Base-by-base conservation (phyloP, 2,113 vertebrate species). In the Tetraodon nigroviridis region DNA sequence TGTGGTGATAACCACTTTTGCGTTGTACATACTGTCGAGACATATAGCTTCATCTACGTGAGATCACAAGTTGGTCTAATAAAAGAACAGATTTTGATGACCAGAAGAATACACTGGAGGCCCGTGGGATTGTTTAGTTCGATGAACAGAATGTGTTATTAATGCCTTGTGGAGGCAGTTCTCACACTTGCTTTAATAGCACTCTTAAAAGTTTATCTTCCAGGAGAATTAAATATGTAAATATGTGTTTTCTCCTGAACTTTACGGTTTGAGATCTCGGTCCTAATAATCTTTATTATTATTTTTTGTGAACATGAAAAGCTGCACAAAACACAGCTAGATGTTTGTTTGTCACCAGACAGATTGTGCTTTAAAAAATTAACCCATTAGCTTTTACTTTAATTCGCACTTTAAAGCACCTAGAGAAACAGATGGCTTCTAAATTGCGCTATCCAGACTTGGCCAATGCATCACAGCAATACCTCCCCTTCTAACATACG, bases 381-480 rank as follows among this genome's bases (percentile, higher is more conserved):
- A 37, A 37, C 32, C 32, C 32, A 37, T 37, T 11, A 37, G 12
- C 32, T 37, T 37, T 37, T 12, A 37, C 32, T 37, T 37, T 37
- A 7, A 37, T 57, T 46, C 21, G 27, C 45, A 18, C 46, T 67
- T 59, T 53, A 71, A 62, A 75, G 71, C 75, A 84, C 32, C 27
- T n/a, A 55, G 41, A 82, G 73, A 79, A 71, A 86, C 87, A 91
- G 88, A 91, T 90, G 89, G 88, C 71, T 58, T 82, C 75, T 22
- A 27, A 73, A 61, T 78, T 54, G 77, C 72, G 73, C 32, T 37
- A 84, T 87, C 85, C 81, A 84, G 82, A 67, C 56, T 80, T 86
- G 87, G 84, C 77, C 7, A 11, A 46, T 55, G 64, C 32, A 56
- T 70, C 47, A 61, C 55, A 74, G 47, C 46, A 21, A 71, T 41